phyloP scores from a whole-genome alignment of 30 jellyfish, hydroid and myxozoan species.

The Aurelia sp. region DNA sequence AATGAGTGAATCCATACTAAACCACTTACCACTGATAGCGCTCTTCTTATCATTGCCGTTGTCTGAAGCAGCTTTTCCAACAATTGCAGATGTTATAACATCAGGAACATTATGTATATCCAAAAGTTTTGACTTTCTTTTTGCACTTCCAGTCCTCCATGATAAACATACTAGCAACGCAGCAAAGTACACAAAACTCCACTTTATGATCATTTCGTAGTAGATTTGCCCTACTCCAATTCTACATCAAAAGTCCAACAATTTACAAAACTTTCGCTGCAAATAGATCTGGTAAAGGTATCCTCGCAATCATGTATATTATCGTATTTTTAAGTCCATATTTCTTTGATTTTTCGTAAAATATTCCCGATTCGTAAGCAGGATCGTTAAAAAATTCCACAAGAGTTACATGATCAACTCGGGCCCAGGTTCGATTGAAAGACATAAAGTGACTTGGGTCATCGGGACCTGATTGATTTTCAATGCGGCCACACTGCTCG shows the following conservation, averaged over 20 bases:
- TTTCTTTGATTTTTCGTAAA: constrained; percentile 53
- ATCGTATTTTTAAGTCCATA: constrained; percentile 56
- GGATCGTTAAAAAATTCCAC: constrained; percentile 63
- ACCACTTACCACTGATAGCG: constrained; percentile 61
- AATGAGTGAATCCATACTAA: not conserved
- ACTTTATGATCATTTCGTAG: constrained; percentile 58
- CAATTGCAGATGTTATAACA: constrained; percentile 45
- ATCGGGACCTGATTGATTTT: constrained; percentile 66
- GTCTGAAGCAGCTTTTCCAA: constrained; percentile 9
- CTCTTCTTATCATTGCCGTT: constrained; percentile 28
- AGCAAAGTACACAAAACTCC: constrained; percentile 61
- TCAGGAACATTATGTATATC: constrained; percentile 34
- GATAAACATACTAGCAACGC: constrained; percentile 39
- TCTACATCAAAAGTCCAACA: constrained; percentile 58
- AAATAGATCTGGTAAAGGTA: not conserved
- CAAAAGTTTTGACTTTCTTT: constrained; percentile 4
- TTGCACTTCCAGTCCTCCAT: constrained; percentile 67
- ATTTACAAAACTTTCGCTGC: not conserved
- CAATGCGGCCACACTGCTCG: constrained; percentile 75
- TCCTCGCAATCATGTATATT: constrained; percentile 14
- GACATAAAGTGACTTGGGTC: constrained; percentile 72
- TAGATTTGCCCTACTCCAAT: not conserved
- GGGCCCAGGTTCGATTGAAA: constrained; percentile 63
- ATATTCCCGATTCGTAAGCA: constrained; percentile 47
- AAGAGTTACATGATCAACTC: constrained; percentile 69